Evolutionary conservation across 2,113 vertebrate genomes (phyloP).

Genomic region (Chelonoidis abingdonii): DNA sequence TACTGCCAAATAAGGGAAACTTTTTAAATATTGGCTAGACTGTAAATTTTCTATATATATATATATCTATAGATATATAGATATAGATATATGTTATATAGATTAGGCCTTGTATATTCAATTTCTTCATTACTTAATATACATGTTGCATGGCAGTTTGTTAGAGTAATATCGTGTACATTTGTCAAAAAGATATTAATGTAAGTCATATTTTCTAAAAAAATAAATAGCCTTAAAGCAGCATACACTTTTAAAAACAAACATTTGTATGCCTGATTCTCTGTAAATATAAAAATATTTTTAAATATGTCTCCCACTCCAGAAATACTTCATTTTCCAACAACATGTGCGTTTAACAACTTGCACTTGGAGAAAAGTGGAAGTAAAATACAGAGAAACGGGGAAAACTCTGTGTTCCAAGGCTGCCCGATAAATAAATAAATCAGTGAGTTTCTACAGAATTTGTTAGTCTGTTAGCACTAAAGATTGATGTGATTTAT

Average conservation of each 20-base stretch:
- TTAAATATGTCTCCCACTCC: conserved; percentile 58
- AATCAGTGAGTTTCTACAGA: neutral
- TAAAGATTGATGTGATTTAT: neutral
- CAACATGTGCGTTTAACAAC: conserved; percentile 10
- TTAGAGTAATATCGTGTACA: conserved; percentile 81
- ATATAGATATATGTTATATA: conserved; percentile 79
- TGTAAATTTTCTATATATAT: conserved; percentile 80
- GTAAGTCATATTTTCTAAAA: conserved; percentile 84
- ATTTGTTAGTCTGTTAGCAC: neutral
- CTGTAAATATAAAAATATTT: conserved; percentile 59
- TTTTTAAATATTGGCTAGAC: conserved; percentile 74
- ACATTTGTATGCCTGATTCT: conserved; percentile 71
- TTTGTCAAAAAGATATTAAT: conserved; percentile 81
- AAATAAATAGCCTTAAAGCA: conserved; percentile 85
- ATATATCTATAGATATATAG: conserved; percentile 69
- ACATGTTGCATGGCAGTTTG: conserved; percentile 85
- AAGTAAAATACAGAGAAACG: neutral
- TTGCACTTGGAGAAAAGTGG: neutral
- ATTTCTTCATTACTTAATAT: conserved; percentile 82
- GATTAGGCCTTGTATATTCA: conserved; percentile 81
- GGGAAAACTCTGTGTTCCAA: neutral
- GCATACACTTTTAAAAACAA: conserved; percentile 77
- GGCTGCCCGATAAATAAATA: neutral
- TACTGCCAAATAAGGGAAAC: conserved; percentile 81
- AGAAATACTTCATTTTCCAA: conserved; percentile 58